Percentiles rank a stretch among this genome's conserved stretches.
phyloP scores from a whole-genome alignment of 2,888 invertebrate genomes.

The Brachypterus glaber region DNA sequence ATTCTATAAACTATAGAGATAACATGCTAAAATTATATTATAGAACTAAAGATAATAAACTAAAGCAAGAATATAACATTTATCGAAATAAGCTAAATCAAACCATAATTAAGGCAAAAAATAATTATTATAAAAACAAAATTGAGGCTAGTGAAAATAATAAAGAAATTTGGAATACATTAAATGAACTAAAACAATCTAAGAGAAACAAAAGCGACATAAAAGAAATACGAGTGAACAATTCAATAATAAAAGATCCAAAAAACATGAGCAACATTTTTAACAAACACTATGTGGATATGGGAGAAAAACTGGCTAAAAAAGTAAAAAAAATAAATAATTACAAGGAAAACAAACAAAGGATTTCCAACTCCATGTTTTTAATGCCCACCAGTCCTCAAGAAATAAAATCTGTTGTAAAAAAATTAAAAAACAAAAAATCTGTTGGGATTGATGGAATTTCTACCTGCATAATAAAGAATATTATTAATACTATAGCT shows the following conservation, averaged over 20 bases:
- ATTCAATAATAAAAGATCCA: not conserved
- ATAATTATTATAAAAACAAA: no score
- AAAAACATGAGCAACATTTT: not conserved
- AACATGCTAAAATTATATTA: not conserved
- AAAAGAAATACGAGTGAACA: not conserved
- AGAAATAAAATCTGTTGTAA: no score
- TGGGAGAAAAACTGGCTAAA: not conserved
- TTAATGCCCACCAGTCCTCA: not conserved
- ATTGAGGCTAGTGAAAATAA: no score
- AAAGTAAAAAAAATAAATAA: not conserved
- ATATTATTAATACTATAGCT: no score
- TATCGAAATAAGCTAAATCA: not conserved
- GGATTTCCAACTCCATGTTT: not conserved
- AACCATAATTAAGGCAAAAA: no score
- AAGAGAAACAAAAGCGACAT: no score
- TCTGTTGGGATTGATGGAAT: no score
- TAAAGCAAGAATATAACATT: not conserved
- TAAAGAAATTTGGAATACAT: no score
- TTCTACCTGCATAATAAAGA: no score
- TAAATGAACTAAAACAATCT: no score
- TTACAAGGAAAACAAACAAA: not conserved
- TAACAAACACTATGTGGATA: not conserved
- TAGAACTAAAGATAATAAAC: not conserved
- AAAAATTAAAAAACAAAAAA: not conserved
- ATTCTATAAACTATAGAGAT: not conserved